Conservation (phyloP, 2,888 invertebrate genomes). For the Silvanus unidentatus region DNA sequence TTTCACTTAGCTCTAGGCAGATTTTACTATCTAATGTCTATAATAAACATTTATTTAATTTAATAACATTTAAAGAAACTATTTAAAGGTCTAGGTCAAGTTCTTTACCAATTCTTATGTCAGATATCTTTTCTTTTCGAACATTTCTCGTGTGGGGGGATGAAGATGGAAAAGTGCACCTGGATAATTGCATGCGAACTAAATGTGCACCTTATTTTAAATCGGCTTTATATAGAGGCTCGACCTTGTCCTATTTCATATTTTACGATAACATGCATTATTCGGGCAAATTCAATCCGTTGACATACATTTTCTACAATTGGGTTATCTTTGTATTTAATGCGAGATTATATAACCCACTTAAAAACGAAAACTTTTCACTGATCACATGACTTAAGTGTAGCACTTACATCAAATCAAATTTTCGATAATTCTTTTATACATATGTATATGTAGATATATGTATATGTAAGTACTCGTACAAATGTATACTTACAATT, state of each 20-base stretch:
- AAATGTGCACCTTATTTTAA: background rate
- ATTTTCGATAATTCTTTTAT: no score
- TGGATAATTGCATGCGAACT: no score
- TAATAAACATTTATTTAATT: conserved; percentile 11
- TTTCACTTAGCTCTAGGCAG: conserved; percentile 33
- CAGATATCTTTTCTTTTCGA: no score
- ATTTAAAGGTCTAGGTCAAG: conserved; percentile 28
- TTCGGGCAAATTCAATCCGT: background rate
- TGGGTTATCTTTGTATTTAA: conserved; percentile 23
- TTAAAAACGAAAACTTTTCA: conserved; percentile 9
- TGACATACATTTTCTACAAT: conserved; percentile 9
- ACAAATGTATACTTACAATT: no score
- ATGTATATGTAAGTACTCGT: no score
- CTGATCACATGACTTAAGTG: no score
- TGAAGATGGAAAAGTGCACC: no score
- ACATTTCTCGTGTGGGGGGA: no score
- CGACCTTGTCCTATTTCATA: conserved; percentile 4
- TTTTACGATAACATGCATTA: background rate
- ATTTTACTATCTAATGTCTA: conserved; percentile 32
- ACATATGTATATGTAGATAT: no score
- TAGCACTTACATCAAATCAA: no score
- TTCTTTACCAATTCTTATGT: conserved; percentile 15
- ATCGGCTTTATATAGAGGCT: background rate
- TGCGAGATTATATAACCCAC: conserved; percentile 24
- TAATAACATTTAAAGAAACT: conserved; percentile 21